phyloP scores from a whole-genome alignment of 2,113 vertebrate species.

The Perognathus longimembris region DNA sequence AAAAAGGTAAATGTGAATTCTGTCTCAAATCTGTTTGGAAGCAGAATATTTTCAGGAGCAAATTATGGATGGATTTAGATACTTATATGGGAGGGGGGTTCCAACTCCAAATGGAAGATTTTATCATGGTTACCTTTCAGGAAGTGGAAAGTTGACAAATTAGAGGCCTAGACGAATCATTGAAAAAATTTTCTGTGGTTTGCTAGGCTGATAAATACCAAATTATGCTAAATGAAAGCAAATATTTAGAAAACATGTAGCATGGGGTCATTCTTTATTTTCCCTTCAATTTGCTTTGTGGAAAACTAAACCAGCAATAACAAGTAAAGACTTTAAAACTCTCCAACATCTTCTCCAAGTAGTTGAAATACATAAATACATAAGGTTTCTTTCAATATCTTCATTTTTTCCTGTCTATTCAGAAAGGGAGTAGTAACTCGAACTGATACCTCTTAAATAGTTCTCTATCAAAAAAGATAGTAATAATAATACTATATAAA shows the following conservation, averaged over 20 bases:
- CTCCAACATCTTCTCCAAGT: not conserved
- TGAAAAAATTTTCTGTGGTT: not conserved
- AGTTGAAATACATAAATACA: constrained; percentile 12
- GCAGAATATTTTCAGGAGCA: not conserved
- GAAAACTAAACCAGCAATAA: not conserved
- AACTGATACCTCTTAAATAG: not conserved
- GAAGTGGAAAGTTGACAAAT: not conserved
- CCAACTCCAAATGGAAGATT: not conserved
- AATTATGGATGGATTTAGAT: not conserved
- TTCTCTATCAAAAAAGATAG: not conserved
- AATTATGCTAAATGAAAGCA: constrained; percentile 15
- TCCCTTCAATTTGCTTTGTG: not conserved
- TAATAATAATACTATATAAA: not conserved
- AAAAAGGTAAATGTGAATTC: not conserved
- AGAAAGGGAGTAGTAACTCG: not conserved
- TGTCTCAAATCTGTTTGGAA: not conserved
- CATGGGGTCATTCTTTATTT: not conserved
- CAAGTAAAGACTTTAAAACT: not conserved
- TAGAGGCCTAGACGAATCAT: not conserved
- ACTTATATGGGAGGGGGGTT: not conserved
- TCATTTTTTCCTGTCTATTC: not conserved
- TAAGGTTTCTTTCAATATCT: not conserved
- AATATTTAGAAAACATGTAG: not conserved
- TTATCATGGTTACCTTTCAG: not conserved
- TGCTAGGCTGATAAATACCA: not conserved